A percentile compares a stretch with the other conserved stretches of the same genome.
These are phyloP conservation scores for Rhopalosiphum padi DNA, from an alignment of 1,140 invertebrate genomes.

Conservation along the genomic window DNA sequence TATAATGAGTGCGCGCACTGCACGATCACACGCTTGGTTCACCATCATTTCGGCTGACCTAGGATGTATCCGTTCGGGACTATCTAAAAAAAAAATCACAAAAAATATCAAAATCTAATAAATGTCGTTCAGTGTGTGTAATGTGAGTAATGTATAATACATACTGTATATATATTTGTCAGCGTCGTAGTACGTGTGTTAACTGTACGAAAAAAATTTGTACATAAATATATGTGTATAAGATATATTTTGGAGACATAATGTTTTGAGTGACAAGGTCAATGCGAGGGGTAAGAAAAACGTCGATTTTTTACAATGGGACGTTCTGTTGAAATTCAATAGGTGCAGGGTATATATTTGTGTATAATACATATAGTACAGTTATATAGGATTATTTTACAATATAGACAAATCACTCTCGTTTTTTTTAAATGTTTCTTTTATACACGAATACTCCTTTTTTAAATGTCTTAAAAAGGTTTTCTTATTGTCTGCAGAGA, in stretches of 20 bases:
- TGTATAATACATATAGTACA: slow-evolving; percentile 1
- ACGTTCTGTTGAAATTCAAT: slow-evolving; percentile 25
- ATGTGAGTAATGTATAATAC: neutral
- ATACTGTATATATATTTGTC: neutral
- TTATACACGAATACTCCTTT: neutral
- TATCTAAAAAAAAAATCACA: neutral
- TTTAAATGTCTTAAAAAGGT: neutral
- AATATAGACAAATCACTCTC: slow-evolving; percentile 13
- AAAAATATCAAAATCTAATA: slow-evolving; percentile 27
- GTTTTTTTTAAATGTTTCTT: slow-evolving; percentile 7
- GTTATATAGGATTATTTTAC: slow-evolving; percentile 35
- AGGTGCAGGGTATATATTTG: neutral
- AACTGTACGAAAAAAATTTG: slow-evolving; percentile 23
- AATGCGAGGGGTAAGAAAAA: slow-evolving; percentile 31
- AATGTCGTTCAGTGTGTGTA: neutral
- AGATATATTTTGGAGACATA: neutral
- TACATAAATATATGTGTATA: neutral
- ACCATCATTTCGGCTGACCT: slow-evolving; percentile 37
- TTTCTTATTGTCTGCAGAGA: neutral
- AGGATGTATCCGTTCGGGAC: neutral
- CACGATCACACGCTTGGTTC: neutral
- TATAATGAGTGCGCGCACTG: neutral
- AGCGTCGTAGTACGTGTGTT: neutral
- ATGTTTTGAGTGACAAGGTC: slow-evolving; percentile 39
- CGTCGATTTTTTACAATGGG: slow-evolving; percentile 24